These are phyloP conservation scores for Hirundo rustica DNA, from an alignment of 2,797 vertebrate species.

Conservation along the genomic window DNA sequence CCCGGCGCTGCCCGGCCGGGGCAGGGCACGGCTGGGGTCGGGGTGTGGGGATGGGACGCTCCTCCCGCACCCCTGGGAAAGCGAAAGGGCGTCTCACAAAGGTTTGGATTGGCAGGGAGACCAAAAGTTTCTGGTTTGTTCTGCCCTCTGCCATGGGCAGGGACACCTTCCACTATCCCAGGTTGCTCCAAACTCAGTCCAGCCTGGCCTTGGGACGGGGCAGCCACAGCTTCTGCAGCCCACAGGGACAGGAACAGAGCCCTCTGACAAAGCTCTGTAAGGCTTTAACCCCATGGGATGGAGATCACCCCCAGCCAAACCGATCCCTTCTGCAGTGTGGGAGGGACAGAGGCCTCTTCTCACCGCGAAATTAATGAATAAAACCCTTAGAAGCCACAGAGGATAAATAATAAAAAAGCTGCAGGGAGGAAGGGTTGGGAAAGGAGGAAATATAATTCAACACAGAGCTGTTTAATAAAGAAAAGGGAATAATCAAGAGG, in stretches of 20 bases:
- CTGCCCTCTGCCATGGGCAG: too few relatives aligned
- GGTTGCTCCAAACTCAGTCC: rapidly evolving
- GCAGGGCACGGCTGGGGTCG: rapidly evolving
- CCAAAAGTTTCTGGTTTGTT: neutral
- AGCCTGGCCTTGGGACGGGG: neutral
- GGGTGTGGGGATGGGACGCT: neutral
- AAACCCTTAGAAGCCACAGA: neutral
- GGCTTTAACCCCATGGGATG: neutral
- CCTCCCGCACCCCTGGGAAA: neutral
- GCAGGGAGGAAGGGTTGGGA: neutral
- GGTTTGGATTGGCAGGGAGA: neutral
- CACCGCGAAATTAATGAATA: neutral
- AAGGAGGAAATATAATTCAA: neutral
- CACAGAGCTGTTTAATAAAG: slow-evolving; percentile 13
- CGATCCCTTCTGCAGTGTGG: rapidly evolving
- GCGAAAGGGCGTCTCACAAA: neutral
- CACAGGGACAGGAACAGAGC: neutral
- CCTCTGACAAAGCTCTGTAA: rapidly evolving
- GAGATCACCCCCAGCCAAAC: neutral
- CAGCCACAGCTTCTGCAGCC: too few relatives aligned
- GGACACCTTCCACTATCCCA: neutral
- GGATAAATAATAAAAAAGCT: neutral
- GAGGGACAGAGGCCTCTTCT: neutral
- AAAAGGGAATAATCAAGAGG: neutral
- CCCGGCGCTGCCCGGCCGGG: neutral